phyloP scores from a whole-genome alignment of 2,113 vertebrate genomes.

The Sphaerodactylus townsendi region DNA sequence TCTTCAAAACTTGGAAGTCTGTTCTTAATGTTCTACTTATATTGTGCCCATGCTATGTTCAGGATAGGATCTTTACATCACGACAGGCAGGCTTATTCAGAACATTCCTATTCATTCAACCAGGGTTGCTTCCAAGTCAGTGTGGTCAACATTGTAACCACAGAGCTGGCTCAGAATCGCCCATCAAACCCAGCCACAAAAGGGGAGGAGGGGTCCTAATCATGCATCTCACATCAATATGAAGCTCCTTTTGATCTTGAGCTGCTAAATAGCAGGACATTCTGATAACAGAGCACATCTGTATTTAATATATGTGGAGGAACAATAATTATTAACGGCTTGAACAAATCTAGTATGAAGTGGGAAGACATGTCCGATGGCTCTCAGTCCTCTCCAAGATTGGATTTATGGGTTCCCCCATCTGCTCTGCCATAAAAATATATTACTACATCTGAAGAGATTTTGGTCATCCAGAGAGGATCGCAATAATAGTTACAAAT shows the following conservation, averaged over 20 bases:
- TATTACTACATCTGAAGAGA: neutral
- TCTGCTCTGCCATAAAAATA: neutral
- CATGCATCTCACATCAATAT: neutral
- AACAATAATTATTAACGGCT: neutral
- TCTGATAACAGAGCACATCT: neutral
- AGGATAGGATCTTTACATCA: neutral
- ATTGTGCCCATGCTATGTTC: neutral
- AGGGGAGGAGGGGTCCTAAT: neutral
- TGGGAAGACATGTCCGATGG: no score
- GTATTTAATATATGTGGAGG: neutral
- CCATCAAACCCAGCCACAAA: neutral
- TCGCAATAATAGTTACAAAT: neutral
- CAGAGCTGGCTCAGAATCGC: neutral
- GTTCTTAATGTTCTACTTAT: neutral
- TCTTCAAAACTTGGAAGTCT: neutral
- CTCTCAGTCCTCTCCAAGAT: neutral
- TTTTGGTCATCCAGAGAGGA: neutral
- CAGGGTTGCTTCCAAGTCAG: neutral
- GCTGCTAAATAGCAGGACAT: neutral
- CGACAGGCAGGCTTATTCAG: neutral
- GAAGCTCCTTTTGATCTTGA: no score
- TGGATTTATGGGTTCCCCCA: neutral
- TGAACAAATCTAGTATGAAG: neutral
- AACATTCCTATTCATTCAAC: neutral
- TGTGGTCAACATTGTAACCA: neutral